A percentile compares a stretch with the other conserved stretches of the same genome.
These are phyloP conservation scores for Idaea aversata DNA, from an alignment of 2,888 invertebrate species.

Conservation along the genomic window DNA sequence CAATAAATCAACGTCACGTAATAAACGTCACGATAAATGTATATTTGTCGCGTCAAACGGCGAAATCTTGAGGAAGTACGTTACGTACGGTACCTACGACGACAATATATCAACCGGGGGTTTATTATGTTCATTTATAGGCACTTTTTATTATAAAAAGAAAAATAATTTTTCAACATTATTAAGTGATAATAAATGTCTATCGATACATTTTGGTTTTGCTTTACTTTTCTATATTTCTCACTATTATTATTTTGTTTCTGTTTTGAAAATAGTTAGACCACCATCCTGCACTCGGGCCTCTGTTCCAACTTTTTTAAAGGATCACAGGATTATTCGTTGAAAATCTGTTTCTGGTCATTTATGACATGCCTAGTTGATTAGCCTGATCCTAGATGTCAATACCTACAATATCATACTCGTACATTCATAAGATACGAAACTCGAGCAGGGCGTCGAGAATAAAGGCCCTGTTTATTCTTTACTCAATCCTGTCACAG, in stretches of 20 bases:
- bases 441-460: background rate
- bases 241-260: too few species aligned
- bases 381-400: too few species aligned
- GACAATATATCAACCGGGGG: background rate
- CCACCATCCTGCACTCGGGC: too few species aligned
- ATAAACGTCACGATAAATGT: constrained; percentile 56
- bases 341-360: too few species aligned
- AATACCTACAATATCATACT: background rate
- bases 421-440: background rate
- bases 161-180: too few species aligned
- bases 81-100: background rate
- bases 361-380: background rate
- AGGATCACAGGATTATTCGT: too few species aligned
- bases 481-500: background rate
- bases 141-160: too few species aligned
- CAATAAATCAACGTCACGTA: constrained; percentile 53
- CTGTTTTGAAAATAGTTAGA: too few species aligned
- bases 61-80: constrained; percentile 32
- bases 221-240: too few species aligned
- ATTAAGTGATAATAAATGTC: too few species aligned
- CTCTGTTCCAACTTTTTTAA: too few species aligned
- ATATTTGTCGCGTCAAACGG: constrained; percentile 53
- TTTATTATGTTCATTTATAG: background rate
- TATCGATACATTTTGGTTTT: too few species aligned
- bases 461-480: background rate